phyloP scores from a whole-genome alignment of 1,140 invertebrate genomes.

The Papilio polytes region DNA sequence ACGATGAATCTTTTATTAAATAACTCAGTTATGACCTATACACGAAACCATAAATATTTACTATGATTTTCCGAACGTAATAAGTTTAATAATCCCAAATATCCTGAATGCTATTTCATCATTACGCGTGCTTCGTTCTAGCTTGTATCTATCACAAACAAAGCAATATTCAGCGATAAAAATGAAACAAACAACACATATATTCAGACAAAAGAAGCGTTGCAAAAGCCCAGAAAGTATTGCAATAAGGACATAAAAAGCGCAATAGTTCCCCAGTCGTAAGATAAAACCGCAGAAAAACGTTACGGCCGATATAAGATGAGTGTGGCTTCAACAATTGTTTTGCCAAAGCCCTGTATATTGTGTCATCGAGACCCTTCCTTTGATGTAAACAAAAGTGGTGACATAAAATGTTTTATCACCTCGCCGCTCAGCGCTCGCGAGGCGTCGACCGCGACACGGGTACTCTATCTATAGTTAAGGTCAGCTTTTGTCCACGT shows the following conservation, averaged over 20 bases:
- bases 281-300: conserved; percentile 52
- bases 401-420: conserved; percentile 75
- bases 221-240: conserved; percentile 34
- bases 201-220: not conserved
- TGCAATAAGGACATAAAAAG: conserved; percentile 49
- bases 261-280: conserved; percentile 29
- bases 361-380: conserved; percentile 60
- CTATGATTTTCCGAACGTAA: not conserved
- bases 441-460: conserved; percentile 36
- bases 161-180: not conserved
- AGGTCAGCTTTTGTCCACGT: not conserved
- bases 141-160: not conserved
- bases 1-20: not conserved
- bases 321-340: conserved; percentile 56
- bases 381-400: conserved; percentile 72
- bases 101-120: not conserved
- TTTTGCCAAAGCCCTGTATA: conserved; percentile 52
- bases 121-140: not conserved
- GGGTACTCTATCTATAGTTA: not conserved
- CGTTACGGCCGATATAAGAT: conserved; percentile 53
- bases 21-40: not conserved
- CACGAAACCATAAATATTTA: too few relatives aligned
- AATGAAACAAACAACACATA: conserved; percentile 27
- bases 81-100: not conserved
- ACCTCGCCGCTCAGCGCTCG: conserved; percentile 34